phyloP scores from a whole-genome alignment of 2,888 invertebrate genomes.

The Callimorpha dominula region DNA sequence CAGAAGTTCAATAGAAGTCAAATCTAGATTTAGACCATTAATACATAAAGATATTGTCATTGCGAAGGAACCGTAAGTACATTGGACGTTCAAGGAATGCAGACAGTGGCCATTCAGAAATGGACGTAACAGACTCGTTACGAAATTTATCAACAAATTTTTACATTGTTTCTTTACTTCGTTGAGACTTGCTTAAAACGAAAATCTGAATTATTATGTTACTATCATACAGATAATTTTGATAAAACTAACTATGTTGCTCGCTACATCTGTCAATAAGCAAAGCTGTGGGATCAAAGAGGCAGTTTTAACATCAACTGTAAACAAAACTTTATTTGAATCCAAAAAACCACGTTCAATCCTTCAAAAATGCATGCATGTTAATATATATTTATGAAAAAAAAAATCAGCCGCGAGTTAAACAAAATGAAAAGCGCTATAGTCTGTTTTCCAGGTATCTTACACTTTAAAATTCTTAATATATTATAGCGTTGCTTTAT shows the following conservation, averaged over 20 bases:
- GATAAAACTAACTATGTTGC: background rate
- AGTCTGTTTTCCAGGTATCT: background rate
- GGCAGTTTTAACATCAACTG: background rate
- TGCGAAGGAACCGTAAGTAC: too few relatives aligned
- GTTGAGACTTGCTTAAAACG: background rate
- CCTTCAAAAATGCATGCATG: conserved; percentile 13
- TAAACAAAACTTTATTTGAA: background rate
- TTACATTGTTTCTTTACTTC: background rate
- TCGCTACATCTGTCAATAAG: background rate
- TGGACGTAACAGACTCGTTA: background rate
- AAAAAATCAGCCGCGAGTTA: conserved; percentile 8
- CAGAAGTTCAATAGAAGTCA: background rate
- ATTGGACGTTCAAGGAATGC: too few relatives aligned
- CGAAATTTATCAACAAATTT: background rate
- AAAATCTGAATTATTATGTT: background rate
- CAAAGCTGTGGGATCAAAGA: background rate
- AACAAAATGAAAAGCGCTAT: conserved; percentile 11
- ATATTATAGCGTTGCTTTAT: background rate
- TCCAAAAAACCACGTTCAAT: conserved; percentile 11
- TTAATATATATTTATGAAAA: background rate
- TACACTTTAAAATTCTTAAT: too few relatives aligned
- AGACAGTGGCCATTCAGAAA: too few relatives aligned
- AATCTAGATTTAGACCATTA: background rate
- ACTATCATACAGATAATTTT: background rate
- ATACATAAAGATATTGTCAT: background rate